A percentile compares a stretch with the other conserved stretches of the same genome.
Evolutionary conservation across 2,888 invertebrate genomes (phyloP).

Genomic region (Sphinx pinastri): DNA sequence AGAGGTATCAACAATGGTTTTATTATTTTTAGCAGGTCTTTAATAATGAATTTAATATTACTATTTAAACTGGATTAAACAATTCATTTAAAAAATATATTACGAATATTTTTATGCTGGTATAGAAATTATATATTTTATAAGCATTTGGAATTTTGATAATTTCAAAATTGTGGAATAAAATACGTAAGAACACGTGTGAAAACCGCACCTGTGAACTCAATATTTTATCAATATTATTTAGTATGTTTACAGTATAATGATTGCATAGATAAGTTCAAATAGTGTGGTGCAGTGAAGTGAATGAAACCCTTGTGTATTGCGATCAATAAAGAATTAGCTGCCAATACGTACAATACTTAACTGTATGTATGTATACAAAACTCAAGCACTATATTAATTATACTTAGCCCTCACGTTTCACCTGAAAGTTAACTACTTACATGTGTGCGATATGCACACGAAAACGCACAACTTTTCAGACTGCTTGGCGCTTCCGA

Average conservation of each 20-base stretch:
- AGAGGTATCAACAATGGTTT: too few relatives aligned
- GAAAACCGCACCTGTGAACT: neutral
- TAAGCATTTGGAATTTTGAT: neutral
- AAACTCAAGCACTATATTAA: neutral
- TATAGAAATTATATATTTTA: too few relatives aligned
- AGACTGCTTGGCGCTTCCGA: slow-evolving; percentile 82
- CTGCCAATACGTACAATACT: neutral
- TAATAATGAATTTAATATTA: too few relatives aligned
- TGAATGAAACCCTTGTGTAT: neutral
- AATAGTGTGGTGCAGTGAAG: neutral
- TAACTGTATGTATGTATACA: neutral
- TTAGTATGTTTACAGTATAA: neutral
- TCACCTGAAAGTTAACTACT: slow-evolving; percentile 4
- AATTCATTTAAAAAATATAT: too few relatives aligned
- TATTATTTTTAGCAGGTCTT: too few relatives aligned
- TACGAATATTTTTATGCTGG: too few relatives aligned
- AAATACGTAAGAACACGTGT: neutral
- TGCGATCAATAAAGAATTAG: neutral
- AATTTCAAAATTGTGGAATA: neutral
- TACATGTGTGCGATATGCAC: slow-evolving; percentile 44
- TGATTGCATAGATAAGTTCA: neutral
- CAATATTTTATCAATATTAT: neutral
- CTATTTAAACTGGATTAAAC: too few relatives aligned
- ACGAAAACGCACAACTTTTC: slow-evolving; percentile 59
- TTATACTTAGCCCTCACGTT: neutral